A percentile compares a stretch with the other conserved stretches of the same genome.
phyloP scores from a whole-genome alignment of 2,113 vertebrate genomes.

The Sinocyclocheilus anophthalmus region DNA sequence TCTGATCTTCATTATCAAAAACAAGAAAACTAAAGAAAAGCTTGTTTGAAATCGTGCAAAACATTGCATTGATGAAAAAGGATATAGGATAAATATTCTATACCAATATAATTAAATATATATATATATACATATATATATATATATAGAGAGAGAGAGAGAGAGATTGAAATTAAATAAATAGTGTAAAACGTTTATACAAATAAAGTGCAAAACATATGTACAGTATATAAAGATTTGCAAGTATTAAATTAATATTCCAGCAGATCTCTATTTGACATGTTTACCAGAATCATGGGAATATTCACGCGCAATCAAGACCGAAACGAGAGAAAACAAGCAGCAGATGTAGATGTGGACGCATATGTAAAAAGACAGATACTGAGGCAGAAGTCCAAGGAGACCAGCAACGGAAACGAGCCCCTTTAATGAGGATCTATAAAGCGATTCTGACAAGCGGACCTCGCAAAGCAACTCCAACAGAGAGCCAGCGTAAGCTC shows the following conservation, averaged over 20 bases:
- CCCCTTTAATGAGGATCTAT: slow-evolving; percentile 44
- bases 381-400: background rate
- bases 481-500: slow-evolving; percentile 26
- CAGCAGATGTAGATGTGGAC: background rate
- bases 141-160: background rate
- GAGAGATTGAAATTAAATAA: background rate
- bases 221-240: background rate
- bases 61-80: background rate
- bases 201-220: background rate
- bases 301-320: background rate
- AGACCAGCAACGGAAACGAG: slow-evolving; percentile 1
- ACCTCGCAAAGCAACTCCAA: slow-evolving; percentile 6
- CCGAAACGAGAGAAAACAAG: background rate
- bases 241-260: background rate
- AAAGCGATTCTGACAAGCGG: slow-evolving; percentile 27
- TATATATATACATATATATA: no score
- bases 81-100: no score
- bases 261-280: background rate
- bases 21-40: background rate
- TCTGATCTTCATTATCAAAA: background rate
- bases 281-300: background rate
- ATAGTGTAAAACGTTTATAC: background rate
- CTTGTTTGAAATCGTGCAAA: background rate
- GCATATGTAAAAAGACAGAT: slow-evolving; percentile 36
- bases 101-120: no score